Base-by-base conservation (phyloP, 2,113 vertebrate species). In the Megalops atlanticus region DNA sequence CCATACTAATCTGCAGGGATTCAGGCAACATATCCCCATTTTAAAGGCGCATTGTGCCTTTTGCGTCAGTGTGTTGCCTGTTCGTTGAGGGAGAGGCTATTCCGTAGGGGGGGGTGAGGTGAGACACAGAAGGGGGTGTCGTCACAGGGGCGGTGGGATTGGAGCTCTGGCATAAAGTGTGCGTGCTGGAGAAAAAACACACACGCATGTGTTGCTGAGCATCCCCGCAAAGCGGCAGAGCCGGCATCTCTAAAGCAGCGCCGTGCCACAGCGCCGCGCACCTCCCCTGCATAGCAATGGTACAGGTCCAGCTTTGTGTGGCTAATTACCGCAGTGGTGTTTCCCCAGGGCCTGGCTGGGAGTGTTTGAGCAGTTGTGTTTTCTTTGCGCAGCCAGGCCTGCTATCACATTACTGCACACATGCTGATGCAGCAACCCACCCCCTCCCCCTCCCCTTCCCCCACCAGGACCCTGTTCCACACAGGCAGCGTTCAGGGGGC, bases 321-420 rank as follows among this genome's bases (percentile, higher is more conserved):
- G 58, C 83, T 90, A 88, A 89, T 91, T 88, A 89, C 79, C 77
- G 40, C 83, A 86, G 80, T 15, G 18, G 27, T 27, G 77, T 83
- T 83, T 81, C 87, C 90, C 81, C 78, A 78, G 85, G 88, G 83
- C 87, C 85, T 86, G 79, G 87, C 85, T 87, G 79, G 88, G 88
- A 85, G 85, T 87, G 87, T 91, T 93, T 89, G 86, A 82, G 87
- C 88, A 89, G 87, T 88, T 82, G 79, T 94, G 91, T 94, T 95
- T 94, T 93, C 92, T 92, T 93, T 93, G 91, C 91, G 91, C 54
- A 88, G 91, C 89, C 80, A 80, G 89, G 80, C 88, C 86, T 24
- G 75, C 89, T 92, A 93, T 95, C 92, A 88, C 90, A 89, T 94
- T 94, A 93, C 93, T 88, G 89, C 90, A 90, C 91, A 93, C 88